A percentile compares a stretch with the other conserved stretches of the same genome.
Evolutionary conservation across 2,113 vertebrate genomes (phyloP).

Genomic region (Zapornia atra): DNA sequence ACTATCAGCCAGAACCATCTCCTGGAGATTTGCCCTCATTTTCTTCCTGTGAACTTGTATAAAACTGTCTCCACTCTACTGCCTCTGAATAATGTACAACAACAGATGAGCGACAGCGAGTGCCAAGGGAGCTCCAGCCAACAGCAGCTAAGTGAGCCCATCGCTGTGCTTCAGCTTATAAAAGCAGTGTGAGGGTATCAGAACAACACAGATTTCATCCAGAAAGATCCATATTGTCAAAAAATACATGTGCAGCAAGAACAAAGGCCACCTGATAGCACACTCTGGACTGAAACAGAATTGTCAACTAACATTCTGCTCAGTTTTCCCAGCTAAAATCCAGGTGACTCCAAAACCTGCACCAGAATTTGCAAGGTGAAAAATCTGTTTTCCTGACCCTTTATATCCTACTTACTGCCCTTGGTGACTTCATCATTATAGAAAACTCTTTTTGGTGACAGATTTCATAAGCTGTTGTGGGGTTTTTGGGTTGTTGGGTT

Average conservation of each 20-base stretch:
- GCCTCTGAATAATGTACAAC: conserved; percentile 37
- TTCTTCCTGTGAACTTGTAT: conserved; percentile 50
- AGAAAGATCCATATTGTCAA: not conserved
- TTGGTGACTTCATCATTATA: not conserved
- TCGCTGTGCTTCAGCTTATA: not conserved
- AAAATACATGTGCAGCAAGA: not conserved
- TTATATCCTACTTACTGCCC: not conserved
- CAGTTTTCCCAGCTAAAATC: not conserved
- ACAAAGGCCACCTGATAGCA: not conserved
- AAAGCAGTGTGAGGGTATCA: not conserved
- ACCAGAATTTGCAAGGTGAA: not conserved
- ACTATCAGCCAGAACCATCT: conserved; percentile 19
- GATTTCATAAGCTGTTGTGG: not conserved
- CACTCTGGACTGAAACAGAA: not conserved
- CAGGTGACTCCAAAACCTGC: not conserved
- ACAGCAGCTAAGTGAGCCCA: not conserved
- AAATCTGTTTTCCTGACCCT: not conserved
- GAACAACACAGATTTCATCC: not conserved
- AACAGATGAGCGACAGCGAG: conserved; percentile 6
- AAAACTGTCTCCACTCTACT: conserved; percentile 33
- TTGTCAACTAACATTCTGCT: not conserved
- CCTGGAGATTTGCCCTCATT: conserved; percentile 48
- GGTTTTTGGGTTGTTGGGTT: too few relatives aligned
- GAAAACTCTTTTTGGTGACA: not conserved
- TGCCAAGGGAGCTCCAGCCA: conserved; percentile 43